phyloP scores from a whole-genome alignment of 1,140 invertebrate species.

The Caenorhabditis inopinata region DNA sequence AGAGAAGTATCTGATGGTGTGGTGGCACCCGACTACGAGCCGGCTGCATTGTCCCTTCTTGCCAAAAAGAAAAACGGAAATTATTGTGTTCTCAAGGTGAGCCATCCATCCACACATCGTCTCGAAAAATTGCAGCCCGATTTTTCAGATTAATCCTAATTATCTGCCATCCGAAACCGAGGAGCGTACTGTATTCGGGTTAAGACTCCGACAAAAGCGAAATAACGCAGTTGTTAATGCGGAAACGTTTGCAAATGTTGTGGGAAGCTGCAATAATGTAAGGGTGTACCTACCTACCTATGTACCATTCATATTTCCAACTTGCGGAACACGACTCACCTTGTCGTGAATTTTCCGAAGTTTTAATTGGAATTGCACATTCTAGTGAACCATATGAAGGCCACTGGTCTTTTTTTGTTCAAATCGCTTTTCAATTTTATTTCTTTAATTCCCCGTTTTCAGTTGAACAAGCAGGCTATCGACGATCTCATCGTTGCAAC shows the following conservation, averaged over 20 bases:
- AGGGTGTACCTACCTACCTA: too few relatives aligned
- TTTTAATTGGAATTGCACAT: too few relatives aligned
- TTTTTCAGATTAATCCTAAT: conserved; percentile 79
- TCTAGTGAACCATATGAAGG: too few relatives aligned
- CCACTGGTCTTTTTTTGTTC: not conserved
- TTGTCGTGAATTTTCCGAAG: too few relatives aligned
- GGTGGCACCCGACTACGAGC: conserved; percentile 85
- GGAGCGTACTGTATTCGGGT: conserved; percentile 83
- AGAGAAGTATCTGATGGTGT: conserved; percentile 88
- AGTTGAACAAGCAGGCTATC: conserved; percentile 76
- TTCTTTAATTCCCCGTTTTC: conserved; percentile 48
- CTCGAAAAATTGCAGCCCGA: not conserved
- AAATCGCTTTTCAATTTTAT: not conserved
- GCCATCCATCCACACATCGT: not conserved
- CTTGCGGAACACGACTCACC: too few relatives aligned
- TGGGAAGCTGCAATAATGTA: conserved; percentile 74
- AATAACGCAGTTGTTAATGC: conserved; percentile 84
- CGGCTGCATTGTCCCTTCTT: conserved; percentile 81
- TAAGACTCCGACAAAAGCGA: conserved; percentile 85
- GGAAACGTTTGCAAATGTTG: conserved; percentile 80
- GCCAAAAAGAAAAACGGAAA: conserved; percentile 91
- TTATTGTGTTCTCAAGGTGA: conserved; percentile 83
- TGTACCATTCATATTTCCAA: too few relatives aligned
- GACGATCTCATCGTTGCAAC: conserved; percentile 91
- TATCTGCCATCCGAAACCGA: conserved; percentile 82